phyloP scores from a whole-genome alignment of 2,113 vertebrate species.

The Rhabdomys dilectus region DNA sequence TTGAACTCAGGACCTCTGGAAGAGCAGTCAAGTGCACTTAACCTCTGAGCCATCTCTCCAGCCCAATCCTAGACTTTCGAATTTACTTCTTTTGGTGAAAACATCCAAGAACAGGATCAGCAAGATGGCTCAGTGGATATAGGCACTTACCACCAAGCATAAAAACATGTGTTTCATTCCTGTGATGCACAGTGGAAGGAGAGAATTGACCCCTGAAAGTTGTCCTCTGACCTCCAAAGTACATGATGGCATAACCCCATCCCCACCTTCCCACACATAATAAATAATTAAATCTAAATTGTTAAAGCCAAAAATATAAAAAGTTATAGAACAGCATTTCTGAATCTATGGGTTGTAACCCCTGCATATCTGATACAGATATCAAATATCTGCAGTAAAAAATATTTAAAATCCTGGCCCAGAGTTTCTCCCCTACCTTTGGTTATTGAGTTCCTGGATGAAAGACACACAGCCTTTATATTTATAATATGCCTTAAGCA shows the following conservation, averaged over 20 bases:
- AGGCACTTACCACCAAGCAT: not conserved
- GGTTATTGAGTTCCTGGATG: no score
- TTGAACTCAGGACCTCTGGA: no score
- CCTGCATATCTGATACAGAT: no score
- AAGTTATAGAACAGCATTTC: not conserved
- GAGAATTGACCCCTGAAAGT: not conserved
- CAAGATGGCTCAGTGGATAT: not conserved
- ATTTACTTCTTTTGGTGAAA: slow-evolving; percentile 27
- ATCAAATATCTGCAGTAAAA: no score
- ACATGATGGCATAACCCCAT: not conserved
- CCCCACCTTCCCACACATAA: not conserved
- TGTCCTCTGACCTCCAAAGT: not conserved
- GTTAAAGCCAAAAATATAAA: not conserved
- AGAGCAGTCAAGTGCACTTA: no score
- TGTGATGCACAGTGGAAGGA: not conserved
- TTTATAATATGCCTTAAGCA: no score
- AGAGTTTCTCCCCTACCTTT: no score
- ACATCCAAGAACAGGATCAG: not conserved
- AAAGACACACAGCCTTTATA: no score
- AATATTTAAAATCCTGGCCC: no score
- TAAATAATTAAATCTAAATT: not conserved
- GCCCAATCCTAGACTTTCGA: not conserved
- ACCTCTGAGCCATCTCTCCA: no score
- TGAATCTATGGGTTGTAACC: not conserved
- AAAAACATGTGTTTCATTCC: not conserved